phyloP scores from a whole-genome alignment of 1,140 invertebrate species.

The Zaprionus tsacasi region DNA sequence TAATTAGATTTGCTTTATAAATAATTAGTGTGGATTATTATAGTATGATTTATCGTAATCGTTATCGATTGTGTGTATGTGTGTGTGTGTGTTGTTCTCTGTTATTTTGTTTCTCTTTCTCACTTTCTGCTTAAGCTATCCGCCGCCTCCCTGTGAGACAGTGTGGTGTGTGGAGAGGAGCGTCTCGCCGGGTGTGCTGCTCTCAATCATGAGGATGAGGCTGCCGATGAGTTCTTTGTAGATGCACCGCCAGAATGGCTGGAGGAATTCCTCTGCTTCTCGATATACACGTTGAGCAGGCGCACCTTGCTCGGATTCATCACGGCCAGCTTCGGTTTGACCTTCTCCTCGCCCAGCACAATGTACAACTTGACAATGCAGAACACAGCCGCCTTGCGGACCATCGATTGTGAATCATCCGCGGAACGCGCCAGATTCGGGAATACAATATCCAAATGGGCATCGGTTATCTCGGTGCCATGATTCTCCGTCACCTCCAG shows the following conservation, averaged over 20 bases:
- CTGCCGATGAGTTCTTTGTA: conserved; percentile 80
- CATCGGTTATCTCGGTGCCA: conserved; percentile 88
- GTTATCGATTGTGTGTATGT: conserved; percentile 54
- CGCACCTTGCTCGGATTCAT: conserved; percentile 92
- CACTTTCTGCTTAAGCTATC: conserved; percentile 47
- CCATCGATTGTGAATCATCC: conserved; percentile 94
- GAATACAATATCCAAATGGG: conserved; percentile 92
- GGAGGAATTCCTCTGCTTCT: conserved; percentile 68
- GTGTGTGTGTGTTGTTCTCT: conserved; percentile 45
- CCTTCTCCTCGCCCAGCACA: conserved; percentile 92
- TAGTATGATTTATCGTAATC: conserved; percentile 42
- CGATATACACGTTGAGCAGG: conserved; percentile 78
- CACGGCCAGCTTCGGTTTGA: conserved; percentile 91
- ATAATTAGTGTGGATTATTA: conserved; percentile 45
- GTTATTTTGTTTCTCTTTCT: conserved; percentile 17
- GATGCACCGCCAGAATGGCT: conserved; percentile 55
- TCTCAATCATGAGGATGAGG: conserved; percentile 81
- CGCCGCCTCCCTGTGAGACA: conserved; percentile 57
- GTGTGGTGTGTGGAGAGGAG: conserved; percentile 3
- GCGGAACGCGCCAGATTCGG: conserved; percentile 94
- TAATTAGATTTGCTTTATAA: conserved; percentile 69
- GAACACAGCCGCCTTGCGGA: conserved; percentile 97
- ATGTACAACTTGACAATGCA: conserved; percentile 97
- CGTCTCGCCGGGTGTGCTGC: conserved; percentile 12
- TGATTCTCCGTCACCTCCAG: conserved; percentile 92